These are phyloP conservation scores for Beris chalybata DNA, from an alignment of 2,888 invertebrate species.

Conservation along the genomic window DNA sequence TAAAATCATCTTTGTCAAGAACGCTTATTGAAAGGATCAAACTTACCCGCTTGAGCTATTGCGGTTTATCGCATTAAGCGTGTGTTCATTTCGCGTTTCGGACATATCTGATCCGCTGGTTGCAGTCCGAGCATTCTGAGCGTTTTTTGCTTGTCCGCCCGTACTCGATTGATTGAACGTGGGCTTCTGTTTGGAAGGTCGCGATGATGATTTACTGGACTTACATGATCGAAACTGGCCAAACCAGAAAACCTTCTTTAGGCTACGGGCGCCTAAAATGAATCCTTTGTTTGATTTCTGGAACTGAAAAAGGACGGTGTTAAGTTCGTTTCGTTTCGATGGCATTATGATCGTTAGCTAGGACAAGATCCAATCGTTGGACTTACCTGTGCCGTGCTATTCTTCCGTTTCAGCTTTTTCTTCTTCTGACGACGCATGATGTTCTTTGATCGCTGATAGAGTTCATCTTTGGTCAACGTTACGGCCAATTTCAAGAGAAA, in stretches of 20 bases:
- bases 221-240: slow-evolving; percentile 55
- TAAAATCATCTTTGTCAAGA: not conserved
- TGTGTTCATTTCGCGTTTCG: slow-evolving; percentile 62
- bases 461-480: slow-evolving; percentile 87
- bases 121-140: slow-evolving; percentile 61
- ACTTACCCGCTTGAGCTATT: slow-evolving; percentile 65
- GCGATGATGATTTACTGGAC: slow-evolving; percentile 39
- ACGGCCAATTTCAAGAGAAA: slow-evolving; percentile 84
- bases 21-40: not conserved
- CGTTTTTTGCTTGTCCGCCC: slow-evolving; percentile 49
- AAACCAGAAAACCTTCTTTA: slow-evolving; percentile 66
- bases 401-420: slow-evolving; percentile 63
- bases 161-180: slow-evolving; percentile 35
- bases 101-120: slow-evolving; percentile 67
- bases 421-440: slow-evolving; percentile 85
- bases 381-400: slow-evolving; percentile 58
- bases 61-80: slow-evolving; percentile 62
- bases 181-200: slow-evolving; percentile 39
- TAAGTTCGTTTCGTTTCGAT: not conserved
- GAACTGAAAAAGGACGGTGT: slow-evolving; percentile 1
- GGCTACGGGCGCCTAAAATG: slow-evolving; percentile 63
- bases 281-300: slow-evolving; percentile 64
- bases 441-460: slow-evolving; percentile 85
- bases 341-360: too few species aligned
- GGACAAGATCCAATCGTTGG: slow-evolving; percentile 22